A percentile compares a stretch with the other conserved stretches of the same genome.
Evolutionary conservation across 2,888 invertebrate species (phyloP).

Genomic region (Clivina fossor): DNA sequence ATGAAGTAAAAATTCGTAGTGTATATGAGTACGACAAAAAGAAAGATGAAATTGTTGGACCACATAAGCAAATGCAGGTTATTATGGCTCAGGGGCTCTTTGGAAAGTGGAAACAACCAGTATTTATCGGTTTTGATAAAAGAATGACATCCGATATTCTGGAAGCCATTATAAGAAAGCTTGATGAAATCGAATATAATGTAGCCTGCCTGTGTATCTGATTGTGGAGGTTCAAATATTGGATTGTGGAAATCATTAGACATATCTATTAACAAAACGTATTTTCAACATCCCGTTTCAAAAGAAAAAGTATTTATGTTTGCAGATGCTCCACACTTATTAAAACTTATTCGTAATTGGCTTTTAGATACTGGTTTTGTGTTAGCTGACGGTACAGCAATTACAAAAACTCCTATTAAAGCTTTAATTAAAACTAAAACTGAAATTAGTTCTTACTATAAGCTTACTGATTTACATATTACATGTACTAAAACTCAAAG

Average conservation of each 20-base stretch:
- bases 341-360: constrained; percentile 12
- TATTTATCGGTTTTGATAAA: constrained; percentile 40
- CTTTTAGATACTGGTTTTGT: constrained; percentile 7
- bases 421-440: constrained; percentile 13
- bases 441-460: constrained; percentile 34
- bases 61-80: constrained; percentile 39
- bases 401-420: constrained; percentile 2
- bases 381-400: not conserved
- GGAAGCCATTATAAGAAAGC: constrained; percentile 12
- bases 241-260: constrained; percentile 35
- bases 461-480: constrained; percentile 32
- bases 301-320: constrained; percentile 20
- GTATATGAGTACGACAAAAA: constrained; percentile 36
- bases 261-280: constrained; percentile 13
- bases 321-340: constrained; percentile 10
- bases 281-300: constrained; percentile 35
- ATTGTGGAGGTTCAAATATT: constrained; percentile 36
- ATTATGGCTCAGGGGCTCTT: constrained; percentile 39
- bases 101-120: constrained; percentile 41
- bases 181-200: constrained; percentile 34
- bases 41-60: constrained; percentile 38
- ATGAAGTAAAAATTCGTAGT: constrained; percentile 36
- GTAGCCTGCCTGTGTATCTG: constrained; percentile 11
- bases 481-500: constrained; percentile 34
- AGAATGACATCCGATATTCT: constrained; percentile 39